These are phyloP conservation scores for Artemia franciscana DNA, from an alignment of 1,140 invertebrate species.

Conservation along the genomic window DNA sequence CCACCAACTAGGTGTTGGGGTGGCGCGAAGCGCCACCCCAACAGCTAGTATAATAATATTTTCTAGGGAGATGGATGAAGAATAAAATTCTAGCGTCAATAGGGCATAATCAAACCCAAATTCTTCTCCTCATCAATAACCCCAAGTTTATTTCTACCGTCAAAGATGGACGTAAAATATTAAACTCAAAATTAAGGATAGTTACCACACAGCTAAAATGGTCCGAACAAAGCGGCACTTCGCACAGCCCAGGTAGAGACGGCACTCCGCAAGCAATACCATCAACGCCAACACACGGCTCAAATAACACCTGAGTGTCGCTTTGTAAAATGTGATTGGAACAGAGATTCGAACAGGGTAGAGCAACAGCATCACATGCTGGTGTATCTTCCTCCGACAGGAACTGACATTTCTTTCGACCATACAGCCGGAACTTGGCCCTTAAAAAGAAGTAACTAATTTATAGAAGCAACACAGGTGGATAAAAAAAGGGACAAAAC, in stretches of 20 bases:
- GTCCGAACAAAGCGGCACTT: background rate
- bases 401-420: background rate
- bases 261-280: background rate
- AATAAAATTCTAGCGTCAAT: too few relatives aligned
- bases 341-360: constrained; percentile 63
- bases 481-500: background rate
- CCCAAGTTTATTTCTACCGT: too few relatives aligned
- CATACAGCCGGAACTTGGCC: background rate
- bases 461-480: too few relatives aligned
- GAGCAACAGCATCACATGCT: constrained; percentile 19
- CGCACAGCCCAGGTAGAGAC: background rate
- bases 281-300: constrained; percentile 18
- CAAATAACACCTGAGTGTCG: constrained; percentile 61
- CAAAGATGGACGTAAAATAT: too few relatives aligned
- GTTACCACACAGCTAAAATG: background rate
- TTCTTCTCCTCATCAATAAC: too few relatives aligned
- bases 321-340: constrained; percentile 62
- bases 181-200: too few relatives aligned
- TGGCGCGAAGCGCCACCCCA: too few relatives aligned
- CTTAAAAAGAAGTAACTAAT: background rate
- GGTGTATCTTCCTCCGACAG: background rate
- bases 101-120: too few relatives aligned
- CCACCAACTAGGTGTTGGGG: too few relatives aligned
- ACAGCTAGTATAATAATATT: too few relatives aligned
- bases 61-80: too few relatives aligned